Evolutionary conservation across 1,140 invertebrate species (phyloP).

Genomic region (Camponotus pennsylvanicus): DNA sequence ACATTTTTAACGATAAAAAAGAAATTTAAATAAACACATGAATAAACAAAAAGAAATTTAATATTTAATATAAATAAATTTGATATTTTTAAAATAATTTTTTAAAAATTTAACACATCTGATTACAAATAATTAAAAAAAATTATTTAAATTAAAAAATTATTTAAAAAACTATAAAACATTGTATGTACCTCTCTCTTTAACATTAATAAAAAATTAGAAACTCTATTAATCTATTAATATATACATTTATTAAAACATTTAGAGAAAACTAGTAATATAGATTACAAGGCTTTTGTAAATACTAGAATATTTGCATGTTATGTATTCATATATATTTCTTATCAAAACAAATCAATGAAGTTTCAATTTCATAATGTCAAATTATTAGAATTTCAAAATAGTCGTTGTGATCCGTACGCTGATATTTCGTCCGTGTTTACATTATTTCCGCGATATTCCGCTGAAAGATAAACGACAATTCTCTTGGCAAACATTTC

Average conservation of each 20-base stretch:
- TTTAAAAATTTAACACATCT: background rate
- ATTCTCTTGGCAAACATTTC: slow-evolving; percentile 45
- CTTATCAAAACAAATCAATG: background rate
- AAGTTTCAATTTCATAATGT: background rate
- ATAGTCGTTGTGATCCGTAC: background rate
- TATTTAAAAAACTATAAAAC: background rate
- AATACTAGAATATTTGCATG: background rate
- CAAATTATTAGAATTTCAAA: slow-evolving; percentile 12
- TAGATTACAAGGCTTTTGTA: background rate
- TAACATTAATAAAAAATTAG: background rate
- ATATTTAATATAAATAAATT: background rate
- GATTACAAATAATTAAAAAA: background rate
- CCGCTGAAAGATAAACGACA: slow-evolving; percentile 14
- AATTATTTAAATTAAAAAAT: background rate
- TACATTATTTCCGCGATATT: slow-evolving; percentile 32
- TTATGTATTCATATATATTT: background rate
- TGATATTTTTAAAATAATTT: background rate
- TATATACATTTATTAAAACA: background rate
- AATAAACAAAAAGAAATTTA: too few relatives aligned
- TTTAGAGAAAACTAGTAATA: background rate
- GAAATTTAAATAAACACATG: background rate
- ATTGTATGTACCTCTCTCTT: too few relatives aligned
- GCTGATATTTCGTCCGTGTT: background rate
- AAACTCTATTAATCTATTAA: background rate
- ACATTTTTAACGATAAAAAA: background rate